phyloP scores from a whole-genome alignment of 2,113 vertebrate genomes.

The Ailuropoda melanoleuca region DNA sequence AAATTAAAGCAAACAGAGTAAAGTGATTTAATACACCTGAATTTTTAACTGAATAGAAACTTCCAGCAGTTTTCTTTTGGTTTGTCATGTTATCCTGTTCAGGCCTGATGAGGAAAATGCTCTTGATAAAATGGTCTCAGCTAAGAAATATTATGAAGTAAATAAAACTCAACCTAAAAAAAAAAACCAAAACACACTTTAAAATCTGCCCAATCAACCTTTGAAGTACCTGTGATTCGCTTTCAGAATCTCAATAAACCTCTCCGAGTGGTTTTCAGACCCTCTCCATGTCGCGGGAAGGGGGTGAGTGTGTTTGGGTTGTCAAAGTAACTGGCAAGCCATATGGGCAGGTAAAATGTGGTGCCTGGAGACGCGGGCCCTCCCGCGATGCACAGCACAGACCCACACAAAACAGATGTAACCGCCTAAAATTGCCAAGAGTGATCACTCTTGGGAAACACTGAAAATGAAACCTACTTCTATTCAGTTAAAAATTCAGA shows the following conservation, averaged over 20 bases:
- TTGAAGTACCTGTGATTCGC: neutral
- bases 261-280: neutral
- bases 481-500: neutral
- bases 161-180: constrained; percentile 4
- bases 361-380: no score
- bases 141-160: neutral
- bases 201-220: neutral
- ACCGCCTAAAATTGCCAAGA: neutral
- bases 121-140: neutral
- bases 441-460: neutral
- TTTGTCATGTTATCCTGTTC: neutral
- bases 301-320: neutral
- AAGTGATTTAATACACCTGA: neutral
- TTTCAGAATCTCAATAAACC: neutral
- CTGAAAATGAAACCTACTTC: neutral
- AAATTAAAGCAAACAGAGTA: neutral
- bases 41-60: neutral
- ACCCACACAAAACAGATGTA: neutral
- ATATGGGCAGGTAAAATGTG: rapidly evolving
- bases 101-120: neutral
- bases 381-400: rapidly evolving
- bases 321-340: neutral
- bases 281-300: neutral
- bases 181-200: neutral
- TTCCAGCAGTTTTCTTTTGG: neutral